phyloP scores from a whole-genome alignment of 2,113 vertebrate species.

The Brienomyrus longianalis region DNA sequence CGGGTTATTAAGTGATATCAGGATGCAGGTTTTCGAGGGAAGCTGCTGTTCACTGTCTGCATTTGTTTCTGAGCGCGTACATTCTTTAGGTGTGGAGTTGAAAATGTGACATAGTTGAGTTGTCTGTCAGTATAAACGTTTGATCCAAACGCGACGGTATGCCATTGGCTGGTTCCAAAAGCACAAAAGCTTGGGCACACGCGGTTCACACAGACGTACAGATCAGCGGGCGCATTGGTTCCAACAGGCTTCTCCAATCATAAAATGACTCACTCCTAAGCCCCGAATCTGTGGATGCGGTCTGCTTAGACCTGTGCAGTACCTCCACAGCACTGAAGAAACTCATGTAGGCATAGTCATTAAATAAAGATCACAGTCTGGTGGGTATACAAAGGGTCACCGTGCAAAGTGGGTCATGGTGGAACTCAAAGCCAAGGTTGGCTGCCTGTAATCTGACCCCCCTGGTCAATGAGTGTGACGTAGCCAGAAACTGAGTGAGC shows the following conservation, averaged over 20 bases:
- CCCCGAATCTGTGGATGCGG: neutral
- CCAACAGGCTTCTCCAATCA: neutral
- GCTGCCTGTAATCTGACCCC: neutral
- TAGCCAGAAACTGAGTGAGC: neutral
- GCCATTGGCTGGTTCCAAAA: neutral
- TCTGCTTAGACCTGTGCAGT: neutral
- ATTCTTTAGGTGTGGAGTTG: neutral
- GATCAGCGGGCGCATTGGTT: neutral
- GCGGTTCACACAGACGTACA: neutral
- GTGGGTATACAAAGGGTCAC: neutral
- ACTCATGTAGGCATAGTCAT: neutral
- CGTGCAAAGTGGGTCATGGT: neutral
- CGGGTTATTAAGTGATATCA: neutral
- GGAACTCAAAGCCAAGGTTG: neutral
- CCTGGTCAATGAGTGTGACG: neutral
- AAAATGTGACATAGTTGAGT: neutral
- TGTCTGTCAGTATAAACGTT: neutral
- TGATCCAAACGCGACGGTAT: neutral
- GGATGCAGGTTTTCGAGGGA: neutral
- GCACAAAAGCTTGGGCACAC: neutral
- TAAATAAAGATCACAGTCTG: conserved; percentile 9
- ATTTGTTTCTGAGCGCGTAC: neutral
- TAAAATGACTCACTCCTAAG: neutral
- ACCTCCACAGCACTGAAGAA: neutral
- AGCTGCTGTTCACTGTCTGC: neutral